Percentiles rank a stretch among this genome's conserved stretches.
Evolutionary conservation across 2,888 invertebrate species (phyloP).

Genomic region (Hecatera dysodea): DNA sequence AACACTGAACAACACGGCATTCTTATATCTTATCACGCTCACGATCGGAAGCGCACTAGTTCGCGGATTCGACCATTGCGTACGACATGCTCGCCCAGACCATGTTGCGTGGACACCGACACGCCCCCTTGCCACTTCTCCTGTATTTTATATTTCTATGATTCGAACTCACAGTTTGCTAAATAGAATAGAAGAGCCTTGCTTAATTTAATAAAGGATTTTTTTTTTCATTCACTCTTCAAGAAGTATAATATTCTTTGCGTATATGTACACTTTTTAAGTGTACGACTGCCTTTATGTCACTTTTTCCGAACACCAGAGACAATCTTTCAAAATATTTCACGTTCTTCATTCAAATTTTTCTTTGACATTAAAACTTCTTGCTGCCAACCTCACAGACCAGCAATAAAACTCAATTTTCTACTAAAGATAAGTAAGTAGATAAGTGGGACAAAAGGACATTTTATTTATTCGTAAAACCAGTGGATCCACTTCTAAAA

Average conservation of each 20-base stretch:
- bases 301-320: background rate
- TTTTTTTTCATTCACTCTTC: background rate
- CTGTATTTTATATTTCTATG: no score
- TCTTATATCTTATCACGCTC: no score
- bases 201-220: background rate
- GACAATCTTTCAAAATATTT: conserved; percentile 17
- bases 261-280: no score
- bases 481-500: conserved; percentile 33
- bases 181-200: conserved; percentile 3
- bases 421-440: conserved; percentile 20
- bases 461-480: conserved; percentile 32
- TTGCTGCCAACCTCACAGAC: background rate
- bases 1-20: no score
- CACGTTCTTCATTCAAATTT: conserved; percentile 26
- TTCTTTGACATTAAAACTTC: background rate
- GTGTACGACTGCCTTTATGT: conserved; percentile 11
- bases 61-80: no score
- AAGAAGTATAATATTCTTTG: no score
- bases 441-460: conserved; percentile 42
- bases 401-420: conserved; percentile 38
- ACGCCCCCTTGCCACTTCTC: no score
- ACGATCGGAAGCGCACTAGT: no score
- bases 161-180: no score
- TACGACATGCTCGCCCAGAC: no score
- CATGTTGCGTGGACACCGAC: no score